Evolutionary conservation across 2,888 invertebrate genomes (phyloP), one percentile per base, ranked within the genome.

Genomic region (Himalopsyche japonica): DNA sequence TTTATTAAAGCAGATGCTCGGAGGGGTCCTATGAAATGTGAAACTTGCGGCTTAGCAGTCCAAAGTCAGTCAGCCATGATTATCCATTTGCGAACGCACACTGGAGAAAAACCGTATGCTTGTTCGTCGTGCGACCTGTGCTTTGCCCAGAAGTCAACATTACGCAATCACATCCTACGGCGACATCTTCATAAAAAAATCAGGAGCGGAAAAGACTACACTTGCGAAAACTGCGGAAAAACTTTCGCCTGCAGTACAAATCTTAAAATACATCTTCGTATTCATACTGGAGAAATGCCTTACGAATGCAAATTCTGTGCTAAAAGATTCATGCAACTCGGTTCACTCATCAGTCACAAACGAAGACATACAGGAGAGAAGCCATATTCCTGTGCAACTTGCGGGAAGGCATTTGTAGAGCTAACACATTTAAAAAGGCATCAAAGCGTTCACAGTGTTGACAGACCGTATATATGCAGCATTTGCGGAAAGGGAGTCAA

Each of bases 321-420:
- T 1, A 89, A 89, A 86, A 84, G 88, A 12, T 90, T 90, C 82
- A 89, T 89, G 7, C 89, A 84, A 48, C 81, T 82, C 15, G 89
- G 92, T 2, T 90, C 92, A 0, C 88, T 91, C 84, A 91, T 91
- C 57, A 89, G 92, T 0, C 92, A 86, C 64, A 49, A 49, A 81
- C 88, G 91, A 8, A 88, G 89, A 8, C 92, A 92, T 87, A 92
- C 92, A 0, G 92, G 92, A 0, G 92, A 92, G 76, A 90, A 90
- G 32, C 92, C 92, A 1, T 91, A 88, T 84, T 79, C 90, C 0
- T 92, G 92, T 85, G 87, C 89, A 0, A 89, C 89, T 1, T 92
- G 92, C 87, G 89, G 91, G 0, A 91, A 92, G 83, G 91, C 91
- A 49, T 92, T 92, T 83, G 91, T 91, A 0, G 91, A 92, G 32